phyloP scores from a whole-genome alignment of 92 coral and sea anemone genomes.

The Palythoa caribaeorum region DNA sequence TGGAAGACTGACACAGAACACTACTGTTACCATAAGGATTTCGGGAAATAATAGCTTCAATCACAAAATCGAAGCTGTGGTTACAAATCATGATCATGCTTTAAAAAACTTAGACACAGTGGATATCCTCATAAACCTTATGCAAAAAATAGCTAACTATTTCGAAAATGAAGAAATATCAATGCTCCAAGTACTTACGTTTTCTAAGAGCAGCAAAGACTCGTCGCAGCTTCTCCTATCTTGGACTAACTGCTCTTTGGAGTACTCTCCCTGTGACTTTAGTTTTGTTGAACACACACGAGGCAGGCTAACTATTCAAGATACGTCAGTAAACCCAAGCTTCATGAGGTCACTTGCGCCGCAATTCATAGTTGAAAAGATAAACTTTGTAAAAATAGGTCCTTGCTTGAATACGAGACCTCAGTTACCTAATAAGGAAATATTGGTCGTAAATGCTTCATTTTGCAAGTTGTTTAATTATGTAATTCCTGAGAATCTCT shows the following conservation, averaged over 20 bases:
- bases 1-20: conserved; percentile 37
- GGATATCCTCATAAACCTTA: conserved; percentile 5
- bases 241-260: conserved; percentile 57
- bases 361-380: conserved; percentile 40
- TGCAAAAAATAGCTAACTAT: conserved; percentile 8
- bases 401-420: conserved; percentile 60
- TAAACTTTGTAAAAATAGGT: conserved; percentile 38
- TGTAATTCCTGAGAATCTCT: conserved; percentile 43
- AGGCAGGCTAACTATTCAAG: conserved; percentile 17
- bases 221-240: conserved; percentile 16
- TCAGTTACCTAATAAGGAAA: background rate
- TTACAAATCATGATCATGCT: conserved; percentile 7
- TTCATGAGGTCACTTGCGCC: conserved; percentile 51
- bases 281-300: conserved; percentile 23
- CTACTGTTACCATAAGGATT: conserved; percentile 31
- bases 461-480: conserved; percentile 26
- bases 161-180: conserved; percentile 16
- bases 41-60: background rate
- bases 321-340: conserved; percentile 28
- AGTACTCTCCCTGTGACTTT: conserved; percentile 51
- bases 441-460: conserved; percentile 36
- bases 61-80: conserved; percentile 17
- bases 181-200: background rate
- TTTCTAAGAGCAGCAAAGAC: background rate
- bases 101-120: background rate